Conservation (phyloP, 2,797 vertebrate genomes). For the Alcedo atthis region DNA sequence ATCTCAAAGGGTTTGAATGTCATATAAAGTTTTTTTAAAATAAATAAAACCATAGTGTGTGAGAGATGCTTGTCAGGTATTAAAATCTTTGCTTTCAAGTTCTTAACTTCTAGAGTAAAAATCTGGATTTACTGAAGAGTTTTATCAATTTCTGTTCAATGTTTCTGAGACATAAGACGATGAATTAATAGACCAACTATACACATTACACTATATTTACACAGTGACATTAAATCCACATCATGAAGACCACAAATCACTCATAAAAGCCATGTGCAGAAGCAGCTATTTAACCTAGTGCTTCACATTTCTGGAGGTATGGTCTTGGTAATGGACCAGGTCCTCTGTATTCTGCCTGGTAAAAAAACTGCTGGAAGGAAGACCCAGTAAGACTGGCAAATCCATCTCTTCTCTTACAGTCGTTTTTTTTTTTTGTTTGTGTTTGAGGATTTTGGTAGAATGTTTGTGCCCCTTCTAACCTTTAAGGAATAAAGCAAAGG, state of each 20-base stretch:
- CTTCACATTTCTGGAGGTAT: background rate
- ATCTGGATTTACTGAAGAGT: background rate
- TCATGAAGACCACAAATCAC: background rate
- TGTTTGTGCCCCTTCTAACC: rapidly evolving
- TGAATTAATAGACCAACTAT: background rate
- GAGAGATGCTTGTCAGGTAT: background rate
- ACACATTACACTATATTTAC: background rate
- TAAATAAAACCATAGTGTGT: background rate
- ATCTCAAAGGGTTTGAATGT: background rate
- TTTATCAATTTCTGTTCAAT: background rate
- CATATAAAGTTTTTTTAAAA: background rate
- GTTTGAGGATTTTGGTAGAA: background rate
- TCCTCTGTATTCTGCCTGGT: background rate
- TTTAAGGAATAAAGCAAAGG: background rate
- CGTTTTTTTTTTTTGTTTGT: background rate
- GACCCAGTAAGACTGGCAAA: background rate
- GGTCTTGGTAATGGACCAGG: background rate
- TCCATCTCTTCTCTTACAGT: background rate
- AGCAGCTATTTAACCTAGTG: background rate
- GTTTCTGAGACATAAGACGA: background rate
- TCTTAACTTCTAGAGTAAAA: background rate
- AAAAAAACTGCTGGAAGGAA: background rate
- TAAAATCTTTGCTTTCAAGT: background rate
- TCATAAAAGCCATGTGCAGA: rapidly evolving
- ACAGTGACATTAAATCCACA: background rate